Evolutionary conservation across 2,797 vertebrate species (phyloP), one percentile per base, ranked within the genome.

Genomic region (Atherinosoma microstoma): DNA sequence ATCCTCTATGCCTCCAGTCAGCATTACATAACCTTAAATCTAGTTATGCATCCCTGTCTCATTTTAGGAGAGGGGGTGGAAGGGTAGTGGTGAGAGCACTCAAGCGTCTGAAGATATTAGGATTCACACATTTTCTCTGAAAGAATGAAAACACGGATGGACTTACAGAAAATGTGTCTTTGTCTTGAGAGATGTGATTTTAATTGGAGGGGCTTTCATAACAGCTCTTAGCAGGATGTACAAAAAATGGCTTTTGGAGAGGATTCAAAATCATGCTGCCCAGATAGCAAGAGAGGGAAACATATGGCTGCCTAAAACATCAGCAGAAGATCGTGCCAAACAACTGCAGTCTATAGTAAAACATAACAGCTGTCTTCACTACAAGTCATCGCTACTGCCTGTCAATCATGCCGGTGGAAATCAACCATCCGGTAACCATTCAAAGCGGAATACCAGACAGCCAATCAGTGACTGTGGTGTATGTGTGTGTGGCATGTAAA

Each of bases 1-100:
- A 91, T 89, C 86, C 85, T 87, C 84, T 67, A 73, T 85, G 89
- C 84, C 86, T 89, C 73, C 79, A 84, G 89, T 89, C 87, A 86
- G 78, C 81, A 92, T 94, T 94, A 93, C 92, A 91, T 93, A 94
- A 94, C 91, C 90, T 88, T 87, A 88, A 92, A 93, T 94, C 91
- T 90, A 92, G 92, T 93, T 91, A 91, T 88, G 90, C 86, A 90
- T 91, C 89, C 79, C 81, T 79, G 72, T 89, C 86, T 91, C 87
- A 86, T 90, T 89, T 92, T 85, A 74, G 80, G 82, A 83, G 54
- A 58, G 29, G 59, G 57, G 66, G 71, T 35, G 54, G 67, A 67
- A 10, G 38, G 67, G 63, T 36, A 54, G 69, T 24, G 51, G n/a
- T 6, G 57, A 56, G 53, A 54, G 58, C 54, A 65, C 58, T 82